These are phyloP conservation scores for Azemiops feae DNA, from an alignment of 2,113 vertebrate species.

Conservation along the genomic window DNA sequence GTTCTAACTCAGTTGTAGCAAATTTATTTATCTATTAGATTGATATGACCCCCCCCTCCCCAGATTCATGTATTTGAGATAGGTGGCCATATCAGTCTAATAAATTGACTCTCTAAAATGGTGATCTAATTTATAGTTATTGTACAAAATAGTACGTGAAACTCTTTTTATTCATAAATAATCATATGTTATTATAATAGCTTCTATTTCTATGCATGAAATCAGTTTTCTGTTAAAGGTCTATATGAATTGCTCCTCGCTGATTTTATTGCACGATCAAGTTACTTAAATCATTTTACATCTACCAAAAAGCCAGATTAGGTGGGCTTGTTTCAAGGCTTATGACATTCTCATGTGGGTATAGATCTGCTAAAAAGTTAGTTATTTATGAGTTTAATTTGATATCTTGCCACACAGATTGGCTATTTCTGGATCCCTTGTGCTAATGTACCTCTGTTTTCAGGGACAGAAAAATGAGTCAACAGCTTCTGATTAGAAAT, in stretches of 20 bases:
- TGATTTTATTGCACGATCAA: neutral
- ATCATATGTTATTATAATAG: neutral
- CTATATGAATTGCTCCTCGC: neutral
- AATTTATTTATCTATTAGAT: neutral
- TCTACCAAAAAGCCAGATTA: neutral
- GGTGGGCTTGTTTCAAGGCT: neutral
- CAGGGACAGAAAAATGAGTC: constrained; percentile 41
- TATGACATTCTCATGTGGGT: neutral
- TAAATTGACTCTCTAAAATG: neutral
- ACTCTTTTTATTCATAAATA: neutral
- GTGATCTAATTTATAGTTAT: neutral
- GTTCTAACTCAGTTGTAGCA: neutral
- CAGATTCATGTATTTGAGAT: neutral
- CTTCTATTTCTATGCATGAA: neutral
- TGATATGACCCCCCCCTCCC: neutral
- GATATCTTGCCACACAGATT: accelerated
- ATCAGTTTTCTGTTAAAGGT: neutral
- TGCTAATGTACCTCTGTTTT: neutral
- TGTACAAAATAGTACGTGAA: neutral
- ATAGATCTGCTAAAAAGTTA: neutral
- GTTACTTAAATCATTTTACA: neutral
- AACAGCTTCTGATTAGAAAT: constrained; percentile 47
- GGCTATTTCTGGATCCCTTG: neutral
- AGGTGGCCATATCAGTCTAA: neutral
- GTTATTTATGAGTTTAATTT: neutral